A percentile compares a stretch with the other conserved stretches of the same genome.
Evolutionary conservation across 2,113 vertebrate species (phyloP).

Genomic region (Oxyruncus cristatus): DNA sequence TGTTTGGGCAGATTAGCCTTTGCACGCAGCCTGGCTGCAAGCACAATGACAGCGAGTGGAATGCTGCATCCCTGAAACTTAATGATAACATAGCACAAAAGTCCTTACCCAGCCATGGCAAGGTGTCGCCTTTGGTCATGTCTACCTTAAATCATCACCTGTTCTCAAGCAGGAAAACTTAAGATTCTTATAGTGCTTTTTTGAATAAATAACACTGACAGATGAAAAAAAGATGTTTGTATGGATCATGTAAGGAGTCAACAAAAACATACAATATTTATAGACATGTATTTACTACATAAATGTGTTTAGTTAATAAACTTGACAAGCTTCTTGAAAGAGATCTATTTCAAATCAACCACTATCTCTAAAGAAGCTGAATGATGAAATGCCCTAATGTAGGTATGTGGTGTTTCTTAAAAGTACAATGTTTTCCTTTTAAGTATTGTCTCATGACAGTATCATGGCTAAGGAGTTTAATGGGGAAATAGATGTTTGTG

Average conservation of each 20-base stretch:
- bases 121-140: not conserved
- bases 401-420: not conserved
- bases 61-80: not conserved
- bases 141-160: not conserved
- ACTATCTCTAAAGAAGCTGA: not conserved
- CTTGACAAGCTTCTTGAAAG: not conserved
- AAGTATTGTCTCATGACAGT: not conserved
- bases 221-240: not conserved
- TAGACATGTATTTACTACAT: not conserved
- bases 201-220: not conserved
- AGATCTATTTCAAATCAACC: not conserved
- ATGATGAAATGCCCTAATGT: not conserved
- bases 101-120: not conserved
- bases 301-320: not conserved
- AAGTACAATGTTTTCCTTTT: not conserved
- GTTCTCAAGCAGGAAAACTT: not conserved
- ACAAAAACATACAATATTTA: not conserved
- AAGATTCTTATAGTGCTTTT: not conserved
- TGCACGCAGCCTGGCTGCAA: not conserved
- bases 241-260: not conserved
- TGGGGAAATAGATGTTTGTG: not conserved
- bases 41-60: not conserved
- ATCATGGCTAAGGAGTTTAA: not conserved
- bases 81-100: not conserved
- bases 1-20: not conserved